Evolutionary conservation across 1,140 invertebrate genomes (phyloP).

Genomic region (Neodiprion pinetum): DNA sequence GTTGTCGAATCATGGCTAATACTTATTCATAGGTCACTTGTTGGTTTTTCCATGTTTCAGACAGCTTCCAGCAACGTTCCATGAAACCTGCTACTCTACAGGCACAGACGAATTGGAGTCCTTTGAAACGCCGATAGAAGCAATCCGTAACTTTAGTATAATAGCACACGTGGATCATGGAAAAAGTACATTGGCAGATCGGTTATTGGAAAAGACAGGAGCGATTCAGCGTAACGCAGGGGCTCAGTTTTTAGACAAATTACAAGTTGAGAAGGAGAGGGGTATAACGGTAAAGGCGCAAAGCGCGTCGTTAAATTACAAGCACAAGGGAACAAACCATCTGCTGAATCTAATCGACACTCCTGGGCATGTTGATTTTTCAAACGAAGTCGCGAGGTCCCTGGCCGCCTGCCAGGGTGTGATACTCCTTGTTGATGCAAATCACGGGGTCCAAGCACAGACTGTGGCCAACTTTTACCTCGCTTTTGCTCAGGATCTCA

Average conservation of each 20-base stretch:
- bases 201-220: conserved; percentile 89
- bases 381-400: conserved; percentile 93
- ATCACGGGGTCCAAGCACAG: conserved; percentile 96
- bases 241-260: conserved; percentile 87
- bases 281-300: conserved; percentile 99
- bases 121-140: conserved; percentile 65
- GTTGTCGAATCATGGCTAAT: too few species aligned
- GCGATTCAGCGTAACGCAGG: conserved; percentile 75
- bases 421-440: conserved; percentile 94
- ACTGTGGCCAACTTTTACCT: conserved; percentile 97
- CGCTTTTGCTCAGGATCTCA: conserved; percentile 82
- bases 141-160: conserved; percentile 94
- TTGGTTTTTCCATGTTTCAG: not conserved
- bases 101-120: not conserved
- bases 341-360: conserved; percentile 98
- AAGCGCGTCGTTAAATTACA: conserved; percentile 88
- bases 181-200: conserved; percentile 94
- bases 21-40: too few species aligned
- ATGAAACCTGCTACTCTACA: not conserved
- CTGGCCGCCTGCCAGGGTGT: conserved; percentile 94
- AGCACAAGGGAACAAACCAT: conserved; percentile 72
- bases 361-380: conserved; percentile 98
- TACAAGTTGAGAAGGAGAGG: conserved; percentile 90
- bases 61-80: not conserved
- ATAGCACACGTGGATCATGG: conserved; percentile 99